phyloP scores from a whole-genome alignment of 2,113 vertebrate species.

The Notechis scutatus region DNA sequence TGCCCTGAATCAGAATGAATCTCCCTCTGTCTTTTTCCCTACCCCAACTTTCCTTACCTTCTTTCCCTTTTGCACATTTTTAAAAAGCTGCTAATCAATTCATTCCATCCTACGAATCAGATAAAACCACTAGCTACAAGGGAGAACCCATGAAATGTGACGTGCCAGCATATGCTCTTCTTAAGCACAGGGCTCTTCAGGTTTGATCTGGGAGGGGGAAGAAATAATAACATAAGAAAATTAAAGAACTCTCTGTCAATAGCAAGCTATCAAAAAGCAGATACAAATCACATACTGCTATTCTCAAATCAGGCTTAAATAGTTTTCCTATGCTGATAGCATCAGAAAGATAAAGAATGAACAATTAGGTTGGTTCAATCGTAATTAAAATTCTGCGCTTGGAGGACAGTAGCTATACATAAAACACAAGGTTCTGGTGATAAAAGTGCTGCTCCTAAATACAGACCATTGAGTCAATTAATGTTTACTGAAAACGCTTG shows the following conservation, averaged over 20 bases:
- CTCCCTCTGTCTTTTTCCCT: background rate
- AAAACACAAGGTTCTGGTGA: constrained; percentile 29
- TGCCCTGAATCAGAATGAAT: background rate
- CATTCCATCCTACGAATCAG: constrained; percentile 12
- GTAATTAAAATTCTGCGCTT: constrained; percentile 31
- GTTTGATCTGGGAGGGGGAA: constrained; percentile 1
- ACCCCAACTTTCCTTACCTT: background rate
- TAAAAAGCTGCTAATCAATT: constrained; percentile 14
- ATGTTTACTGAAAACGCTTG: constrained; percentile 61
- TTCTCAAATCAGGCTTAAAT: constrained; percentile 45
- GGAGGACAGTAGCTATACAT: constrained; percentile 39
- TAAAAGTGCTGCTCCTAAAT: constrained; percentile 42
- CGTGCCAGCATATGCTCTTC: constrained; percentile 26
- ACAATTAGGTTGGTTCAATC: constrained; percentile 38
- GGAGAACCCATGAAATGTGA: constrained; percentile 30
- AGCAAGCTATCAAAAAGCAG: constrained; percentile 41
- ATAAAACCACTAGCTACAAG: constrained; percentile 18
- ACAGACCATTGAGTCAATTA: constrained; percentile 51
- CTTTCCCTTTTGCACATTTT: background rate
- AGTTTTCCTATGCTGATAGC: constrained; percentile 42
- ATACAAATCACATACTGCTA: constrained; percentile 42
- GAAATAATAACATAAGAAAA: constrained; percentile 22
- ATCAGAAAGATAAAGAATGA: constrained; percentile 54
- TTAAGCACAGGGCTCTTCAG: constrained; percentile 20
- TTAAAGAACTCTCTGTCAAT: constrained; percentile 3